Evolutionary conservation across 2,797 vertebrate genomes (phyloP), one percentile per base, ranked within the genome.

Genomic region (Onychomys leucogaster): DNA sequence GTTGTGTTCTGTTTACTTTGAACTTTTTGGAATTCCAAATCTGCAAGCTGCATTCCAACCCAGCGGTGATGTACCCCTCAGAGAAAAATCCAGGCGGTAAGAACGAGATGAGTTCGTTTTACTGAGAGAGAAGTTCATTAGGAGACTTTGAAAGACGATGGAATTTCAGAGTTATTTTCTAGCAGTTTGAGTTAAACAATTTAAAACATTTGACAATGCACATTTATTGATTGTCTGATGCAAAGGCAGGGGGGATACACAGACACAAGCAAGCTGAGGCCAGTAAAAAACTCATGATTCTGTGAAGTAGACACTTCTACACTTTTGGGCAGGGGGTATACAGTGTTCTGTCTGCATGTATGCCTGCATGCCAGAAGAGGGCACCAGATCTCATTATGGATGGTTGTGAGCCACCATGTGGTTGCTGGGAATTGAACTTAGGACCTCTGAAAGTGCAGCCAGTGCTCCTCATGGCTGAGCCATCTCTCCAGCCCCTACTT

Each of bases 1-100:
- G 83, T 85, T 98, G 59, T 81, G 86, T 90, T 96, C 27, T 96
- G 41, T 97, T 98, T 97, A 85, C 95, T 95, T 96, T 95, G 95
- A 94, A 83, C 59, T 65, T 91, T 91, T 88, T 97, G 96, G 95
- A 95, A 98, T 96, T 94, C 63, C 96, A 97, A 73, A 55, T 71
- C 86, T 90, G 91, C 73, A 95, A 98, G 97, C 34, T 16, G 19
- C 75, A 87, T 80, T 96, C 86, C 43, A 43, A 23, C 87, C 71
- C 89, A 98, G 97, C n/a, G 91, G 82, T 52, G 81, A 46, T 78
- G 4, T 0, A 6, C 91, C 73, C 61, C 37, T 52, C 82, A 89
- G 88, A 95, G 67, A 91, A 96, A 55, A 89, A 80, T 93, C 49
- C 85, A 86, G 93, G 2, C 0, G 63, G 71, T 34, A 59, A 97